Base-by-base conservation (phyloP, 2,888 invertebrate genomes). In the Pheosia gnoma region DNA sequence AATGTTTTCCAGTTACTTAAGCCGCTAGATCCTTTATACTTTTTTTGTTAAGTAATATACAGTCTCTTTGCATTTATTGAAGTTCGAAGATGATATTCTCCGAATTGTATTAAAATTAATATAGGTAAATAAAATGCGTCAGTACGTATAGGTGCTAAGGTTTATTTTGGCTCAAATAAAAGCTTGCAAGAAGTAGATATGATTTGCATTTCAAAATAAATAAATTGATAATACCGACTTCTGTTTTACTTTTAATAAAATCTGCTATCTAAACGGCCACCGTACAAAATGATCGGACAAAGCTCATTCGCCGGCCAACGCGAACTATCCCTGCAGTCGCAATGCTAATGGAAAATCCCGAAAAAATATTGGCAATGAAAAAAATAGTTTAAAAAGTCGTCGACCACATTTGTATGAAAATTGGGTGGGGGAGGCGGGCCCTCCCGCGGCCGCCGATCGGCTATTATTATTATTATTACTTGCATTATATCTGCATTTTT, bases 391-490 rank as follows among this genome's bases (percentile, higher is more conserved):
- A 85, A 88, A 90, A 91, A 89, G 80, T 83, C 84, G 85, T 81
- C 84, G 85, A 87, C 85, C 88, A 88, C 91, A 91, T 93, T 92
- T 93, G 92, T 93, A 92, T 92, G 90, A 91, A 92, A 90, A 93
- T 91, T 89, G 91, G 85, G 91, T 87, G 91, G 92, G 71, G 89
- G 87, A 75, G 81, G 88, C 90, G 74, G 84, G 86, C 69, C 75
- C 62, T 68, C 74, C 82, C 77, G 82, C 83, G 82, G 79, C 83
- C 80, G 84, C 85, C 91, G 91, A 91, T 92, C 89, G 86, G 80
- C 91, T 87, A 92, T 92, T 93, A 93, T 93, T 93, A 92, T 92
- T 93, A 91, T 93, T 93, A 93, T 93, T 92, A 93, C 91, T 87
- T 85, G 90, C 92, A 93, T 92, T 92, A 93, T 93, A 92, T 91